Base-by-base conservation (phyloP, 2,797 vertebrate genomes). In the Microctenopoma lineatum region DNA sequence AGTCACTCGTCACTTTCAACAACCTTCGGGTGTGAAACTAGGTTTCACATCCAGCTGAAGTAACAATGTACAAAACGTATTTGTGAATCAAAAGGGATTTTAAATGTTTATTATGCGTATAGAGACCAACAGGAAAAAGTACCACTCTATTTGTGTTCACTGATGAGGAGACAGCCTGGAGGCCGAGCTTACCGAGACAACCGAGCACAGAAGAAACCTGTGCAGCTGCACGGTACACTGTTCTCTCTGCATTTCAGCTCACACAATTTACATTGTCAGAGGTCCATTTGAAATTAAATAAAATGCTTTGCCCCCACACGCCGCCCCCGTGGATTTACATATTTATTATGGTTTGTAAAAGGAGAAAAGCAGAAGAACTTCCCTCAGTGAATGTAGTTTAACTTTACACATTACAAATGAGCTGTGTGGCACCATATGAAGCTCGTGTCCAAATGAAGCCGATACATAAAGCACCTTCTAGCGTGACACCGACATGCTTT, bases 201-300 rank as follows among this genome's bases (percentile, higher is more conserved):
- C 60, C 52, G 62, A 78, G 3, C 48, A 25, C 50, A 68, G 41
- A 39, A 53, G n/a, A 47, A 63, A 54, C 51, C 66, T 32, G 55
- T 58, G 70, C 50, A 66, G 72, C 81, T 56, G 74, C 58, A 50
- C 42, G 41, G 9, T 8, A n/a, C 36, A 10, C 46, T 54, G 39
- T 32, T n/a, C 47, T 27, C 75, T 77, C 65, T 69, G 63, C 53
- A 76, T 68, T 73, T 76, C 64, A 72, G 59, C 67, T 66, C 59
- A 34, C 57, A 51, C 67, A 12, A 84, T 85, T 74, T 71, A 39
- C 78, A 84, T 87, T 79, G 65, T 67, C 57, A 73, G 27, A 61
- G 39, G 47, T 64, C 46, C 5, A 32, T 73, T 72, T 77, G 52
- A 83, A 85, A 82, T 62, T 13, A 73, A 81, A 81, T 80, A 39